phyloP scores from a whole-genome alignment of 2,113 vertebrate genomes.

The Rattus norvegicus region GRCr8 NC_086027.1:58692001-58692500 shows the following conservation, averaged over 20 bases:
- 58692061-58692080: slow-evolving; percentile 40
- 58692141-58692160: background rate
- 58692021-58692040: background rate
- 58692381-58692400: background rate
- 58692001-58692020: background rate
- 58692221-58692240: background rate
- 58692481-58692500: background rate
- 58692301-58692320: background rate
- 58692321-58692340: background rate
- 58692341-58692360: background rate
- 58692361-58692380: background rate
- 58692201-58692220: background rate
- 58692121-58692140: background rate
- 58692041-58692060: background rate
- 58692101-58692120: background rate
- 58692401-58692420: background rate
- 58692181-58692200: background rate
- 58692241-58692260: background rate
- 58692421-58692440: background rate
- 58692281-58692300: background rate
- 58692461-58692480: background rate
- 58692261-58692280: background rate
- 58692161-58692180: background rate
- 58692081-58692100: background rate
- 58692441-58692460: background rate